phyloP scores from a whole-genome alignment of 2,888 invertebrate genomes.

The Acrobasis repandana region DNA sequence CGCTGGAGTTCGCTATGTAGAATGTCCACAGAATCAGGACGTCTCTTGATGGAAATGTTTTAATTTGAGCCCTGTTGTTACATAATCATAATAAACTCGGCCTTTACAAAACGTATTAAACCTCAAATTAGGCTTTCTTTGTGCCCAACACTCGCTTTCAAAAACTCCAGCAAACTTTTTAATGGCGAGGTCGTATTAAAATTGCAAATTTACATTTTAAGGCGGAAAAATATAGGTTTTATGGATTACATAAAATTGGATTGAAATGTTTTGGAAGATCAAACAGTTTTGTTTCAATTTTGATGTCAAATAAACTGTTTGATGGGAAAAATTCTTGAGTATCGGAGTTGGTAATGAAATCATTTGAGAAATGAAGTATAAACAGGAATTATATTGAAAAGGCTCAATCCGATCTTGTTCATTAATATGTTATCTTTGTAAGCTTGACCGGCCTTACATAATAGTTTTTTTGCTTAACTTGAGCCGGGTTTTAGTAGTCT shows the following conservation, averaged over 20 bases:
- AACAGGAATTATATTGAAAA: slow-evolving; percentile 2
- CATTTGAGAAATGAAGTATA: neutral
- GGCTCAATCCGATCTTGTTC: neutral
- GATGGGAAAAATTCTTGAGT: slow-evolving; percentile 3
- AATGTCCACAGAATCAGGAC: slow-evolving; percentile 34
- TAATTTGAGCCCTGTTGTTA: slow-evolving; percentile 36
- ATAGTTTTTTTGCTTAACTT: slow-evolving; percentile 22
- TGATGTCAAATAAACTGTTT: neutral
- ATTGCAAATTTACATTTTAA: slow-evolving; percentile 31
- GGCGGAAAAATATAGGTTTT: slow-evolving; percentile 12
- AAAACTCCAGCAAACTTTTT: slow-evolving; percentile 27
- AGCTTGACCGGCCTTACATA: neutral
- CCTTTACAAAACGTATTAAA: slow-evolving; percentile 29
- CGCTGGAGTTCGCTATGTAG: neutral
- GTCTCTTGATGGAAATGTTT: slow-evolving; percentile 44
- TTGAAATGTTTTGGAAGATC: slow-evolving; percentile 10
- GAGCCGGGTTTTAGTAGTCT: neutral
- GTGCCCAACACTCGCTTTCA: slow-evolving; percentile 13
- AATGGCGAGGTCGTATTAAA: slow-evolving; percentile 29
- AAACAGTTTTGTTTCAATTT: slow-evolving; percentile 7
- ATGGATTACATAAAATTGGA: slow-evolving; percentile 7
- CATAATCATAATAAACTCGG: slow-evolving; percentile 33
- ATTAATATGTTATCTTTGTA: slow-evolving; percentile 10
- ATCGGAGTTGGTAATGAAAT: slow-evolving; percentile 1
- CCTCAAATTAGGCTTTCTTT: slow-evolving; percentile 29